A percentile compares a stretch with the other conserved stretches of the same genome.
phyloP scores from a whole-genome alignment of 2,113 vertebrate species.

The Etia nguti region DNA sequence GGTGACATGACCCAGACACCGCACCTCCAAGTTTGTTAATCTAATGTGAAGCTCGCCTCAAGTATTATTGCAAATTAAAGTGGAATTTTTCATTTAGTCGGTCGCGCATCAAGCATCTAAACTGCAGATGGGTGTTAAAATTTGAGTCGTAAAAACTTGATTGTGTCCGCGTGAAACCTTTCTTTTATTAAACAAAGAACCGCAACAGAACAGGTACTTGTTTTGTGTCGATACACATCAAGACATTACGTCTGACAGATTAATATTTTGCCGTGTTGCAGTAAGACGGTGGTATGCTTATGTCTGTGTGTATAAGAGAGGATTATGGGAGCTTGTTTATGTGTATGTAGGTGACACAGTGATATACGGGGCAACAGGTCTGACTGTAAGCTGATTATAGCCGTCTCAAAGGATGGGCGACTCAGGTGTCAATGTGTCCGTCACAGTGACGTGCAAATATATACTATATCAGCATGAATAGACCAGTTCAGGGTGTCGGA shows the following conservation, averaged over 20 bases:
- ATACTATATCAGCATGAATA: not conserved
- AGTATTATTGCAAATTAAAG: constrained; percentile 24
- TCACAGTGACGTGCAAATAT: not conserved
- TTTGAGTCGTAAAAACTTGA: not conserved
- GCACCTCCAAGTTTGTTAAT: constrained; percentile 16
- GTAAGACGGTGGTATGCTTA: not conserved
- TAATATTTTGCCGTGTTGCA: not conserved
- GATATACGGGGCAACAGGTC: not conserved
- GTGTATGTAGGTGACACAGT: not conserved
- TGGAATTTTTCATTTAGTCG: not conserved
- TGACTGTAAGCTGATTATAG: constrained; percentile 51
- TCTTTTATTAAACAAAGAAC: not conserved
- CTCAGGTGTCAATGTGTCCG: constrained; percentile 45
- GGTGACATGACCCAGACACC: constrained; percentile 5
- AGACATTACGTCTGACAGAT: not conserved
- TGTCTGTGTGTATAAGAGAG: not conserved
- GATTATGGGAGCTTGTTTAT: constrained; percentile 19
- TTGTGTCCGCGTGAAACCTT: not conserved
- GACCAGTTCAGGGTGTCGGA: not conserved
- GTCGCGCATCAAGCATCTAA: not conserved
- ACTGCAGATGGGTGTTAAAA: not conserved
- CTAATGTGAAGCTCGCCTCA: constrained; percentile 13
- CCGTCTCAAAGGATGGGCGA: constrained; percentile 23
- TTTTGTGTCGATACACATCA: not conserved
- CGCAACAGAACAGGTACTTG: not conserved